These are phyloP conservation scores for Capitulum mitella DNA, from an alignment of 2,888 invertebrate species.

Conservation along the genomic window DNA sequence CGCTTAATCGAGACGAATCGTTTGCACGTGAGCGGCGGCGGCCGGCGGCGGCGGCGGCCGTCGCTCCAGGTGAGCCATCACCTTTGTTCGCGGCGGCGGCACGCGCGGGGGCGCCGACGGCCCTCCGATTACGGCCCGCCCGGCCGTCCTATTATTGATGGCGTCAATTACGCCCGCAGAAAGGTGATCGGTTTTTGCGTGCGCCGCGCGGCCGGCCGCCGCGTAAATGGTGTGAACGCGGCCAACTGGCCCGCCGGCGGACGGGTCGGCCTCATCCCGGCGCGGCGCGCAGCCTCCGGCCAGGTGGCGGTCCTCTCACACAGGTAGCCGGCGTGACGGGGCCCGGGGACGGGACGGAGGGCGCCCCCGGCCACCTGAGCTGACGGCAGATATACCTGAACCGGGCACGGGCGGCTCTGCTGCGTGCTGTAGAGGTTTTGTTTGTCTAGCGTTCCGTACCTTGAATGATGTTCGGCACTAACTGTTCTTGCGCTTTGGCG, in stretches of 20 bases:
- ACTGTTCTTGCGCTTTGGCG: too few relatives aligned
- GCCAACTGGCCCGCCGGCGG: neutral
- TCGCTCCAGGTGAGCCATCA: neutral
- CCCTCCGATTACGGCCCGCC: neutral
- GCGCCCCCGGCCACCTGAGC: too few relatives aligned
- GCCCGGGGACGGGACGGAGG: too few relatives aligned
- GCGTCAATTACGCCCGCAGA: neutral
- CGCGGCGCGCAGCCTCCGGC: neutral
- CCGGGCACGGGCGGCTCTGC: too few relatives aligned
- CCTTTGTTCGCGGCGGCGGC: neutral
- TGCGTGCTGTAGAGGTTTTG: too few relatives aligned
- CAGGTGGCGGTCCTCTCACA: neutral
- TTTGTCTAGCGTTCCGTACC: too few relatives aligned
- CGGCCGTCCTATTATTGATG: neutral
- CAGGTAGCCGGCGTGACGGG: neutral
- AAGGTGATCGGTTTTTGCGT: slow-evolving; percentile 18
- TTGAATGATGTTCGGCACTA: too few relatives aligned
- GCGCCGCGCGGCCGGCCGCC: neutral
- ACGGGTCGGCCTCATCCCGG: neutral
- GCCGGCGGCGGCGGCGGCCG: neutral
- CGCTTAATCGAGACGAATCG: neutral
- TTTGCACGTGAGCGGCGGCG: neutral
- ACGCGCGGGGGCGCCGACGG: neutral
- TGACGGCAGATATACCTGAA: too few relatives aligned
- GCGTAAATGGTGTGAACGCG: neutral